phyloP scores from a whole-genome alignment of 2,888 invertebrate species.

The Epinotia ramella region DNA sequence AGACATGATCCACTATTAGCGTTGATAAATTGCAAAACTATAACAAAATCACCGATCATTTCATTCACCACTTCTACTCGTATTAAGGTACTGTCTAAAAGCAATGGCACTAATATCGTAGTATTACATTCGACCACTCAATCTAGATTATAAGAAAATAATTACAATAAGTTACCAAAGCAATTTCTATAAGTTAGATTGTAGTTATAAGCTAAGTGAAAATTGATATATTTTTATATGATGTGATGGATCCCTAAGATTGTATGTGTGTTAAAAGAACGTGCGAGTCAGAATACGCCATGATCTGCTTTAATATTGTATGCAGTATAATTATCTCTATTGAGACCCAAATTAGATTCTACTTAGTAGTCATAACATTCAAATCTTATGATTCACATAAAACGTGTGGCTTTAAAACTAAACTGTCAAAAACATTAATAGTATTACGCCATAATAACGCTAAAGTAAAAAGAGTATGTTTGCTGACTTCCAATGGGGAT shows the following conservation, averaged over 20 bases:
- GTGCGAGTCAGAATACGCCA: constrained; percentile 57
- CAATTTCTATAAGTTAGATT: constrained; percentile 69
- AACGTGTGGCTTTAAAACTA: constrained; percentile 78
- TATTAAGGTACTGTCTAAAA: constrained; percentile 11
- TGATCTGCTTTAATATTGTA: constrained; percentile 70
- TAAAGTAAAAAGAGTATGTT: constrained; percentile 57
- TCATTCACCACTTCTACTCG: background rate
- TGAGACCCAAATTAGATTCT: constrained; percentile 66
- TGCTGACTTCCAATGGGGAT: constrained; percentile 74
- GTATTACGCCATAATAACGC: constrained; percentile 59
- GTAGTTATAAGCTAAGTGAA: constrained; percentile 57
- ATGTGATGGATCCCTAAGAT: constrained; percentile 61
- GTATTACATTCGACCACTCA: constrained; percentile 53
- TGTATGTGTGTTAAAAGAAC: constrained; percentile 52
- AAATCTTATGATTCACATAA: constrained; percentile 71
- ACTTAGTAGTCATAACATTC: constrained; percentile 57
- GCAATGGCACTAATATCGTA: constrained; percentile 47
- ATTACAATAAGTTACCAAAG: constrained; percentile 82
- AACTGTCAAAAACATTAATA: constrained; percentile 63
- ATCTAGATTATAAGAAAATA: constrained; percentile 60
- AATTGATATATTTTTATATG: constrained; percentile 74
- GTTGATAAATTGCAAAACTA: background rate
- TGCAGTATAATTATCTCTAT: constrained; percentile 75
- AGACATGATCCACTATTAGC: background rate
- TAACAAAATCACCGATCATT: constrained; percentile 1